Percentiles rank a stretch among this genome's conserved stretches.
phyloP scores from a whole-genome alignment of 2,797 vertebrate species.

The Microcaecilia unicolor region DNA sequence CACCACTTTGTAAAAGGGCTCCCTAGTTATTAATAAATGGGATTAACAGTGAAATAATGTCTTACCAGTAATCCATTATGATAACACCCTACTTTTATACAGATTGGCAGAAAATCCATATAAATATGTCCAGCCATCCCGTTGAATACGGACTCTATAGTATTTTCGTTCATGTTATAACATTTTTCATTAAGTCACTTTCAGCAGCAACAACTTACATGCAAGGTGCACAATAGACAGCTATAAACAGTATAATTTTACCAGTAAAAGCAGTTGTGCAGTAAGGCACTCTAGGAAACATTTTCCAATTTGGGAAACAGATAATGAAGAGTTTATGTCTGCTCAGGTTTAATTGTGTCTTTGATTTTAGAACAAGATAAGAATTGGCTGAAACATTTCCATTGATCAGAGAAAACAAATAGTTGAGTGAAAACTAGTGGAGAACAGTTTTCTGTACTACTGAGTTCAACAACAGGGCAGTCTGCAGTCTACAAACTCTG shows the following conservation, averaged over 20 bases:
- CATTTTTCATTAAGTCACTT: conserved; percentile 11
- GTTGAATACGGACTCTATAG: too few species aligned
- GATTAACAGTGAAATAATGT: too few species aligned
- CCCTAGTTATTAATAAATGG: neutral
- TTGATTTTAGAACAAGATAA: conserved; percentile 6
- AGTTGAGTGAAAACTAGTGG: conserved; percentile 19
- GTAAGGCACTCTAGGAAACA: conserved; percentile 12
- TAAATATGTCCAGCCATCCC: too few species aligned
- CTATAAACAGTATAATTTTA: too few species aligned
- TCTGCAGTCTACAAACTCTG: conserved; percentile 4
- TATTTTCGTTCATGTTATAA: neutral
- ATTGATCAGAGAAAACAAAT: conserved; percentile 22
- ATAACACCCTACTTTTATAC: too few species aligned
- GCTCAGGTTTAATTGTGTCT: conserved; percentile 8
- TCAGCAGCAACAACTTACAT: conserved; percentile 27
- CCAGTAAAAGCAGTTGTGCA: conserved; percentile 16
- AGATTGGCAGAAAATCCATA: too few species aligned
- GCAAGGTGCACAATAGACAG: conserved; percentile 26
- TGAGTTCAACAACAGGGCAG: conserved; percentile 14
- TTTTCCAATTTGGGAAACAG: conserved; percentile 24
- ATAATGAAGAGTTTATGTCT: neutral
- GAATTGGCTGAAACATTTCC: conserved; percentile 17
- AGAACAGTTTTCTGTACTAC: conserved; percentile 11
- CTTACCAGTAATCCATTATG: too few species aligned
- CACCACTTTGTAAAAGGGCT: too few species aligned